phyloP scores from a whole-genome alignment of 2,888 invertebrate genomes.

The Dorcus parallelipipedus region DNA sequence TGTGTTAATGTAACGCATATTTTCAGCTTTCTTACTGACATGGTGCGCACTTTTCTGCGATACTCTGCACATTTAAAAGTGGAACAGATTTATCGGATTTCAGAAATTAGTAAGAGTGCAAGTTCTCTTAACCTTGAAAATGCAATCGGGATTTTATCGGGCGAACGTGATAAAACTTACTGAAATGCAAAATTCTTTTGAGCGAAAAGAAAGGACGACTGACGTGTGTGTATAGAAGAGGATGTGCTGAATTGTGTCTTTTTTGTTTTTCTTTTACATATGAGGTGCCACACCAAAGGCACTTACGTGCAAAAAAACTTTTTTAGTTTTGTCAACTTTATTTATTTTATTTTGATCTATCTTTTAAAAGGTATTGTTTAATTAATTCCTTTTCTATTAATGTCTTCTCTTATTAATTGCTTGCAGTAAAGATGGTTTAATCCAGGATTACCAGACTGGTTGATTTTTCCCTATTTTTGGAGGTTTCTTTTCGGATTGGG shows the following conservation, averaged over 20 bases:
- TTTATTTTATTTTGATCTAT: no score
- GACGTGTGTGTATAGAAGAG: background rate
- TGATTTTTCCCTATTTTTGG: background rate
- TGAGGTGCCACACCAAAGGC: no score
- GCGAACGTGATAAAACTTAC: slow-evolving; percentile 12
- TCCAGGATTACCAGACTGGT: background rate
- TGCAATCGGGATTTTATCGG: slow-evolving; percentile 9
- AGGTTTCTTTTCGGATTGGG: background rate
- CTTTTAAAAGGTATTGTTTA: no score
- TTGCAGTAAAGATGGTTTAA: no score
- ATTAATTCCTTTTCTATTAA: no score
- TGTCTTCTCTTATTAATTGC: no score
- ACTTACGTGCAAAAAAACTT: no score
- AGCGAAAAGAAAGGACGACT: background rate
- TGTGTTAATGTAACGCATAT: no score
- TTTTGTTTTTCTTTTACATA: no score
- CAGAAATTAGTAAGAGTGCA: slow-evolving; percentile 8
- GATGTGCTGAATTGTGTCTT: no score
- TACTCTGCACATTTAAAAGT: background rate
- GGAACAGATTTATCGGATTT: slow-evolving; percentile 6
- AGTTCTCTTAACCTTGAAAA: slow-evolving; percentile 13
- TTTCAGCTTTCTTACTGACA: slow-evolving; percentile 7
- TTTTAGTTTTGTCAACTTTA: background rate
- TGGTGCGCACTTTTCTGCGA: background rate
- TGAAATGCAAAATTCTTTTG: slow-evolving; percentile 6